Conservation (phyloP, 2,113 vertebrate species). For the Harpagus bidentatus region DNA sequence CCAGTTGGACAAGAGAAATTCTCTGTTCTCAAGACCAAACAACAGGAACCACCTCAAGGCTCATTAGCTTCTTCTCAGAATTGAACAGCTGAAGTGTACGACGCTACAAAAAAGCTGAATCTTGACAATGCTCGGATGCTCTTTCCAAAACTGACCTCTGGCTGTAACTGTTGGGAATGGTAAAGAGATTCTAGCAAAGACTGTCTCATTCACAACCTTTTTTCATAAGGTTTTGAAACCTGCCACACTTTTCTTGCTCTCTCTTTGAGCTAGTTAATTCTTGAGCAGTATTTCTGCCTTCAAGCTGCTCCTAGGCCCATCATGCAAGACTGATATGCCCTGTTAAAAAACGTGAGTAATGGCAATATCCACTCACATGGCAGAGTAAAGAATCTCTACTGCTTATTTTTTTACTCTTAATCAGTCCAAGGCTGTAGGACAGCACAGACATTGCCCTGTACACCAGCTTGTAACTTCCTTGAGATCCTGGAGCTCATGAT, state of each 20-base stretch:
- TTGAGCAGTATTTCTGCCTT: neutral
- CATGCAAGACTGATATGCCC: neutral
- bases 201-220: neutral
- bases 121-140: neutral
- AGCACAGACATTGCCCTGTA: neutral
- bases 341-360: neutral
- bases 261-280: neutral
- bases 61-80: neutral
- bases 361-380: neutral
- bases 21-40: neutral
- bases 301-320: neutral
- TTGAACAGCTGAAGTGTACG: accelerated
- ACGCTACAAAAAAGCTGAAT: neutral
- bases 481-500: neutral
- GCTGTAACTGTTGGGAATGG: neutral
- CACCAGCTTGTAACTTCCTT: neutral
- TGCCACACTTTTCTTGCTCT: neutral
- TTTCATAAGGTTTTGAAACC: neutral
- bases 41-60: conserved; percentile 16
- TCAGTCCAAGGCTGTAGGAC: neutral
- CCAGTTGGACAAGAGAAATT: neutral
- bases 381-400: neutral
- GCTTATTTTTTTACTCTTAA: neutral
- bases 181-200: neutral
- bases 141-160: neutral